phyloP scores from a whole-genome alignment of 2,113 vertebrate genomes.

The Falcunculus frontatus region DNA sequence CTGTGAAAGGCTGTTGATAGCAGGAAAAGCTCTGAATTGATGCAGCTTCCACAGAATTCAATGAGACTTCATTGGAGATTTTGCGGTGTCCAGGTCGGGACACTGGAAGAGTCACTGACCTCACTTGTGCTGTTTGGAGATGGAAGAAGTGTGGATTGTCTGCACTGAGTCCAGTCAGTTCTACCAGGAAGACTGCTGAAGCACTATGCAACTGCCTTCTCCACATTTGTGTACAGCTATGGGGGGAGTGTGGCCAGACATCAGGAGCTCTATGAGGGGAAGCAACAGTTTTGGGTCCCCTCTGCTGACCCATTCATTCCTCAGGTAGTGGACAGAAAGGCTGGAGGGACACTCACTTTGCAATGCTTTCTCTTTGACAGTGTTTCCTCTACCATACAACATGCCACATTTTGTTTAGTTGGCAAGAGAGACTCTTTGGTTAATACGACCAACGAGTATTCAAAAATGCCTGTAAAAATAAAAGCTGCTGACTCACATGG shows the following conservation, averaged over 20 bases:
- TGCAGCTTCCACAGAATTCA: background rate
- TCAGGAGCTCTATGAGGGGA: background rate
- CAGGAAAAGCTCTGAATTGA: background rate
- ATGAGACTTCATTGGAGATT: background rate
- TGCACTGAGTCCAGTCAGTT: background rate
- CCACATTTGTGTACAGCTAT: background rate
- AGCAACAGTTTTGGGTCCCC: background rate
- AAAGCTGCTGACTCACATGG: background rate
- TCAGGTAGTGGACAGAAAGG: background rate
- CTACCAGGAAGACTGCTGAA: background rate
- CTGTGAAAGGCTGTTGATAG: background rate
- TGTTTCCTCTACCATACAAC: background rate
- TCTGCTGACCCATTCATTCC: background rate
- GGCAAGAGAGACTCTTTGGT: background rate
- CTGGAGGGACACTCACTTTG: background rate
- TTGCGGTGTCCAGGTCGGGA: accelerated
- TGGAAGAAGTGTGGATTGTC: background rate
- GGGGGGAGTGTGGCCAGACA: background rate
- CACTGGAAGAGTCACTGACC: background rate
- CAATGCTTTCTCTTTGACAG: background rate
- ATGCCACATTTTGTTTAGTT: background rate
- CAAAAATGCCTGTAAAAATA: background rate
- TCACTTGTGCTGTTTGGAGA: background rate
- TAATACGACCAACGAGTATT: background rate
- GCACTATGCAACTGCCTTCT: background rate